Evolutionary conservation across 2,888 invertebrate species (phyloP).

Genomic region (Metopia argyrocephala): DNA sequence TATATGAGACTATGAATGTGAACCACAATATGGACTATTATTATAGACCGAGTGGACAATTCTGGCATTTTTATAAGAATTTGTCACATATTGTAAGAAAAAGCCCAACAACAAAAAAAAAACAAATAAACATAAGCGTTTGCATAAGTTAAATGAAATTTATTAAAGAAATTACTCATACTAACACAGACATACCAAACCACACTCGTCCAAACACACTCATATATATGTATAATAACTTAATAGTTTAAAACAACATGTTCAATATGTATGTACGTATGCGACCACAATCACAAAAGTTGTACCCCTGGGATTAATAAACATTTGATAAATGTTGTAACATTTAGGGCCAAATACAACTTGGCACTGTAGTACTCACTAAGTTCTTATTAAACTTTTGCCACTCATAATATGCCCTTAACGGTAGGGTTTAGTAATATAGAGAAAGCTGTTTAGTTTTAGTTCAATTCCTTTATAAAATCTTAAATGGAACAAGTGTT

Average conservation of each 20-base stretch:
- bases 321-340: conserved; percentile 74
- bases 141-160: conserved; percentile 4
- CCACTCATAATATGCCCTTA: not conserved
- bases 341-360: conserved; percentile 73
- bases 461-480: not conserved
- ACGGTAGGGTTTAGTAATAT: conserved; percentile 5
- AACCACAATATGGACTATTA: not conserved
- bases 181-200: conserved; percentile 22
- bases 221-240: not conserved
- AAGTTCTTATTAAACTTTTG: too few species aligned
- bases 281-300: conserved; percentile 70
- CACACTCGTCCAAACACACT: not conserved
- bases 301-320: conserved; percentile 75
- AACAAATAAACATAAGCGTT: not conserved
- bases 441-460: not conserved
- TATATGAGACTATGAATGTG: conserved; percentile 5
- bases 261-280: conserved; percentile 22
- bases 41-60: conserved; percentile 42
- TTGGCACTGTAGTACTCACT: not conserved
- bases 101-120: conserved; percentile 40
- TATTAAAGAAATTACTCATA: conserved; percentile 43
- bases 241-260: not conserved
- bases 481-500: not conserved
- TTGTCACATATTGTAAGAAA: conserved; percentile 51
- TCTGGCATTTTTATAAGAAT: conserved; percentile 54